Percentiles rank a stretch among this genome's conserved stretches.
phyloP scores from a whole-genome alignment of 1,140 invertebrate species.

The Bombus haemorrhoidalis region DNA sequence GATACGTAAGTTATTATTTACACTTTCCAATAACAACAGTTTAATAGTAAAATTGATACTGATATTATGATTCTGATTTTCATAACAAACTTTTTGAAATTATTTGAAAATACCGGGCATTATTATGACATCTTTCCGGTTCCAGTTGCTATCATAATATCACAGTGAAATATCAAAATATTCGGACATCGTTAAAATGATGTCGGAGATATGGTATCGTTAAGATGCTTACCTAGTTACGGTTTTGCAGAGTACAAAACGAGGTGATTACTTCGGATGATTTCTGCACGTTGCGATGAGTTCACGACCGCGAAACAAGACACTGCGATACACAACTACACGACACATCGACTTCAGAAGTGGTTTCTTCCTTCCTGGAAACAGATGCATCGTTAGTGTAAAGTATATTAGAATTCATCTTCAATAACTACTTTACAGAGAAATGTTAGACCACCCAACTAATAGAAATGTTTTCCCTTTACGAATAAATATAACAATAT shows the following conservation, averaged over 20 bases:
- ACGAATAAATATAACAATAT: neutral
- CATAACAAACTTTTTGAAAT: neutral
- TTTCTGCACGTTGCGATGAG: conserved; percentile 20
- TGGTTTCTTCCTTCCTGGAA: conserved; percentile 18
- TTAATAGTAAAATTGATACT: neutral
- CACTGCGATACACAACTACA: conserved; percentile 47
- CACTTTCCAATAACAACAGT: neutral
- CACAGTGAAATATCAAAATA: neutral
- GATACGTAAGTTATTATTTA: neutral
- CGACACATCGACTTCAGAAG: conserved; percentile 24
- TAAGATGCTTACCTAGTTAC: conserved; percentile 36
- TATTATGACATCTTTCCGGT: conserved; percentile 56
- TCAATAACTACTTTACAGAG: neutral
- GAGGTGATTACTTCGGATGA: conserved; percentile 5
- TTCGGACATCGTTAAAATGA: neutral
- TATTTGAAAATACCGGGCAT: conserved; percentile 39
- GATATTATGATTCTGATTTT: neutral
- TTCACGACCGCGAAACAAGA: conserved; percentile 53
- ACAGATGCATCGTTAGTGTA: neutral
- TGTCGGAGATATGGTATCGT: neutral
- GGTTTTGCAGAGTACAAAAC: conserved; percentile 5
- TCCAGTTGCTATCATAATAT: neutral
- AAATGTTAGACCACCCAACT: neutral
- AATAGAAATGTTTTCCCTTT: neutral
- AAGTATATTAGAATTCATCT: neutral